These are phyloP conservation scores for Malthinus flaveolus DNA, from an alignment of 2,888 invertebrate genomes.

Conservation along the genomic window DNA sequence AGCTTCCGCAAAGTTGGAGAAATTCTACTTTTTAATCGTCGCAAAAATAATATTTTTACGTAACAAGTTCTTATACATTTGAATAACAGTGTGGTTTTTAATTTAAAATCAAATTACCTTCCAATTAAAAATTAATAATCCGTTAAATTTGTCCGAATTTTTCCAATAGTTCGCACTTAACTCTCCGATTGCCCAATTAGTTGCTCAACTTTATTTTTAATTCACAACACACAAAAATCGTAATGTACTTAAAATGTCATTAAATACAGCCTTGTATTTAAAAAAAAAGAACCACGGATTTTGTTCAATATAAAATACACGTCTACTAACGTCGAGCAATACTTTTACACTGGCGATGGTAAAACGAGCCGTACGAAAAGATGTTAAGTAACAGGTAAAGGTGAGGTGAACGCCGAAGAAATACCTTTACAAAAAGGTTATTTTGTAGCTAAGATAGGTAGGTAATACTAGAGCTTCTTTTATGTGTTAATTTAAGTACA, in stretches of 20 bases:
- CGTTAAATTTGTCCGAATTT: neutral
- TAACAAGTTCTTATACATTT: neutral
- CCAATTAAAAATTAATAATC: neutral
- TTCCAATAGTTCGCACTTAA: neutral
- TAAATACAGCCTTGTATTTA: constrained; percentile 11
- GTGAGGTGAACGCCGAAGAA: constrained; percentile 11
- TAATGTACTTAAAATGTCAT: constrained; percentile 1
- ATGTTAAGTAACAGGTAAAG: constrained; percentile 19
- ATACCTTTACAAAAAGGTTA: constrained; percentile 13
- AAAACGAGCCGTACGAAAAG: neutral
- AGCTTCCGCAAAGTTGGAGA: constrained; percentile 18
- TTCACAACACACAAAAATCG: no score
- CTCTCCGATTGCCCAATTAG: no score
- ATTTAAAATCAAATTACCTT: neutral
- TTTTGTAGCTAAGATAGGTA: constrained; percentile 5
- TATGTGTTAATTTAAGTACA: neutral
- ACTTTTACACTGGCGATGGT: neutral
- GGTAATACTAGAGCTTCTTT: neutral
- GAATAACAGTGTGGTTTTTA: neutral
- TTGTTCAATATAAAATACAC: constrained; percentile 3
- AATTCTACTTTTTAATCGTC: constrained; percentile 6
- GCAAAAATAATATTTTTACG: constrained; percentile 6
- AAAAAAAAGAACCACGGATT: neutral
- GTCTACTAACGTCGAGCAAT: constrained; percentile 5
- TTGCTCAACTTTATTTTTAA: no score